Conservation (phyloP, 1,140 invertebrate genomes). For the Eubasilissa regina region DNA sequence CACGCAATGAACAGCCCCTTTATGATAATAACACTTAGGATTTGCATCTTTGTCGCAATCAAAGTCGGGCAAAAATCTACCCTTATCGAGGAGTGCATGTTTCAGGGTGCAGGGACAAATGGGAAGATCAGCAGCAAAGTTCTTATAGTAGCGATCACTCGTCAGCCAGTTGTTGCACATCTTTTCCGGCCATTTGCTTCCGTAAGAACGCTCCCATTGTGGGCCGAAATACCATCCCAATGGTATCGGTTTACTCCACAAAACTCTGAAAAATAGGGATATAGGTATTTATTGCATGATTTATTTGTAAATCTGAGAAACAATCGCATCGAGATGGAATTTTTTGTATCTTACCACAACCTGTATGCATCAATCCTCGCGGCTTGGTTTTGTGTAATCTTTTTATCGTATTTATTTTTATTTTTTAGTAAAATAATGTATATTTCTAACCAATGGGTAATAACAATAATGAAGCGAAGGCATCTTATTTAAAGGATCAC, state of each 20-base stretch:
- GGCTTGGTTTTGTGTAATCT: too few species aligned
- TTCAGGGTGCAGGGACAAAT: constrained; percentile 94
- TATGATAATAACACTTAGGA: constrained; percentile 91
- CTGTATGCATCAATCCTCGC: too few species aligned
- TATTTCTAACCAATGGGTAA: too few species aligned
- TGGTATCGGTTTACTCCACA: constrained; percentile 94
- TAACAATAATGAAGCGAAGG: too few species aligned
- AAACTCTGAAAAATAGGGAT: constrained; percentile 71
- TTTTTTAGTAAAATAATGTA: too few species aligned
- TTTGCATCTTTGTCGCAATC: constrained; percentile 94
- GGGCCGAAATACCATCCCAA: constrained; percentile 92
- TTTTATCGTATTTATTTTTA: too few species aligned
- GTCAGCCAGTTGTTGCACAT: constrained; percentile 92
- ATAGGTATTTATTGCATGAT: not conserved
- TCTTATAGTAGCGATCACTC: constrained; percentile 89
- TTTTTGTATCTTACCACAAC: too few species aligned
- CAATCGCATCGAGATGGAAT: too few species aligned
- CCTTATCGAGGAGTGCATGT: constrained; percentile 93
- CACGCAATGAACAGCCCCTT: constrained; percentile 92
- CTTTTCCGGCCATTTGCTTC: constrained; percentile 83
- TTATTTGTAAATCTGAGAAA: too few species aligned
- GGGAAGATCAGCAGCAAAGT: constrained; percentile 88
- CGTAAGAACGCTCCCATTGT: constrained; percentile 87
- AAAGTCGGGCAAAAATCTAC: constrained; percentile 91
- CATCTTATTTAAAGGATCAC: too few species aligned